Evolutionary conservation across 2,888 invertebrate species (phyloP), one percentile per base, ranked within the genome.

Genomic region (Agonopterix arenella): DNA sequence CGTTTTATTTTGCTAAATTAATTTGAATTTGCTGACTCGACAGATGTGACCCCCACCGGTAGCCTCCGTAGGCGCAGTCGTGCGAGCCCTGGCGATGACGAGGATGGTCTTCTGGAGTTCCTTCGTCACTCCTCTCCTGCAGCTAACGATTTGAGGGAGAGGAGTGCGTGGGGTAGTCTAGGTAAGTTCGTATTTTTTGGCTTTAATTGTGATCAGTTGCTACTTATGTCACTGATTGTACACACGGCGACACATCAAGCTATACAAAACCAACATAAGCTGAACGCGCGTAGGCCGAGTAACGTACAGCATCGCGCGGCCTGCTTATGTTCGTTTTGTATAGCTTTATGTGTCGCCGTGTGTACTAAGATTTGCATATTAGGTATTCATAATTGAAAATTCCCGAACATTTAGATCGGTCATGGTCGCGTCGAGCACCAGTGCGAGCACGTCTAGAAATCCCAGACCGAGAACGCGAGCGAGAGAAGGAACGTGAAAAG

Each of bases 11-110:
- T 18, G 13, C 37, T n/a, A 9, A 8, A 8, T 38, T 38, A 9
- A 38, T 41, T 44, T 13, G 36, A 50, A 11, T 4, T 58, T 53
- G 51, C 2, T 18, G 18, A 18, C 18, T 18, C 4, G 18, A 18
- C 80, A 90, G 97, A 97, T 71, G 93, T 96, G 42, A 97, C 97
- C 4, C 97, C 97, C 10, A 97, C 95, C 58, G 97, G 97, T 37
- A 97, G 96, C 58, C 84, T 97, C 41, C 90, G 97, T 13, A 90
- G 97, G 38, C 90, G 97, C 44, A 90, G 96, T 62, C 94, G 96
- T 69, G 92, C 96, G 36, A 93, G 96, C 11, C 92, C 96, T 0
- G 93, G 93, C 0, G 96, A 96, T 67, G 97, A 96, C 68, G 97
- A 97, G 62, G 93, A 93, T 4, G 94, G 94, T 11, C 79, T 97